phyloP scores from a whole-genome alignment of 2,113 vertebrate species.

The Sinocyclocheilus rhinocerous region DNA sequence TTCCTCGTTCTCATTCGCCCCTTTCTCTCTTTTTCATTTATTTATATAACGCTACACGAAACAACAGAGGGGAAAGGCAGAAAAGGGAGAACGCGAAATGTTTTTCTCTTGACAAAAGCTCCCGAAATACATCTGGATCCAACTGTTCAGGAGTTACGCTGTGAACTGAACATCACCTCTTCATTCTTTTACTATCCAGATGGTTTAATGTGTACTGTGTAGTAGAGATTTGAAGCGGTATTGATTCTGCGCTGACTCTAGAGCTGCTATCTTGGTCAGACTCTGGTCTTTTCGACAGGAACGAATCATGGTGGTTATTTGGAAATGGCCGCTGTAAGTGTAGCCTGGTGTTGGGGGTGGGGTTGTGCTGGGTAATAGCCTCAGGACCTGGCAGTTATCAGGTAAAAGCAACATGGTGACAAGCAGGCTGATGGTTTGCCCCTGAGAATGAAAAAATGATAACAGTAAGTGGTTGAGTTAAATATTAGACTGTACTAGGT shows the following conservation, averaged over 20 bases:
- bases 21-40: conserved; percentile 25
- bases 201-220: conserved; percentile 64
- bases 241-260: conserved; percentile 60
- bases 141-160: conserved; percentile 25
- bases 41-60: not conserved
- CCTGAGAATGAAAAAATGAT: conserved; percentile 41
- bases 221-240: conserved; percentile 58
- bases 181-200: conserved; percentile 62
- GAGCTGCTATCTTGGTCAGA: conserved; percentile 39
- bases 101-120: conserved; percentile 38
- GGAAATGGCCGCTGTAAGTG: conserved; percentile 57
- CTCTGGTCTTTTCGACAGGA: conserved; percentile 53
- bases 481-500: conserved; percentile 40
- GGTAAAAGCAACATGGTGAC: conserved; percentile 42
- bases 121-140: conserved; percentile 45
- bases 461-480: conserved; percentile 40
- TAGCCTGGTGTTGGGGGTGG: conserved; percentile 32
- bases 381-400: conserved; percentile 42
- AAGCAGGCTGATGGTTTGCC: conserved; percentile 44
- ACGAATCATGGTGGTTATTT: conserved; percentile 61
- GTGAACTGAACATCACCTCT: conserved; percentile 52
- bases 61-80: not conserved
- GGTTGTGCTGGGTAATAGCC: conserved; percentile 34
- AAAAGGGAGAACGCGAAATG: not conserved
- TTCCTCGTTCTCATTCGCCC: not conserved